Evolutionary conservation across 2,888 invertebrate genomes (phyloP).

Genomic region (Ophion slaviceki): DNA sequence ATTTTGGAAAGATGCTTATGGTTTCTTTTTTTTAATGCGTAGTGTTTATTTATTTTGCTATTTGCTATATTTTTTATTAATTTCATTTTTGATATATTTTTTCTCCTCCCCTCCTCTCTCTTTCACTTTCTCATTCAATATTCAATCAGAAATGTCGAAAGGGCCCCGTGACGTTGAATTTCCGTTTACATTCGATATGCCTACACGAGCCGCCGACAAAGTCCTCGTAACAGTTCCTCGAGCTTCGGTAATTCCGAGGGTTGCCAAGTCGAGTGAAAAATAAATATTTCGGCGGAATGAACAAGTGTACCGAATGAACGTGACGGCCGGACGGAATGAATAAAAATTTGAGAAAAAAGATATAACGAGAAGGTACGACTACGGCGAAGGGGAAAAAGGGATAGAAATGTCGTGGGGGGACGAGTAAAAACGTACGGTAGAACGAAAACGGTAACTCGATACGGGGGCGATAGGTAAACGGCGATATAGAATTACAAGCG

Average conservation of each 20-base stretch:
- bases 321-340: not conserved
- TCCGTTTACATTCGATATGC: no score
- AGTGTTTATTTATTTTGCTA: no score
- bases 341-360: not conserved
- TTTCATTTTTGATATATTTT: no score
- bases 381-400: not conserved
- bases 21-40: no score
- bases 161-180: no score
- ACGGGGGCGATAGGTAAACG: conserved; percentile 65
- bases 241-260: conserved; percentile 55
- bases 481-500: conserved; percentile 78
- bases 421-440: conserved; percentile 9
- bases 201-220: conserved; percentile 37
- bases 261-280: conserved; percentile 70
- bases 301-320: conserved; percentile 32
- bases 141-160: no score
- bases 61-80: no score
- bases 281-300: conserved; percentile 71
- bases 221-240: not conserved
- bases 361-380: no score
- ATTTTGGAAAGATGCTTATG: no score
- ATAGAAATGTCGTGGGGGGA: conserved; percentile 13
- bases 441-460: conserved; percentile 73
- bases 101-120: no score
- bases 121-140: no score